Percentiles rank a stretch among this genome's conserved stretches.
phyloP scores from a whole-genome alignment of 2,888 invertebrate genomes.

The Balanococcus diminutus region DNA sequence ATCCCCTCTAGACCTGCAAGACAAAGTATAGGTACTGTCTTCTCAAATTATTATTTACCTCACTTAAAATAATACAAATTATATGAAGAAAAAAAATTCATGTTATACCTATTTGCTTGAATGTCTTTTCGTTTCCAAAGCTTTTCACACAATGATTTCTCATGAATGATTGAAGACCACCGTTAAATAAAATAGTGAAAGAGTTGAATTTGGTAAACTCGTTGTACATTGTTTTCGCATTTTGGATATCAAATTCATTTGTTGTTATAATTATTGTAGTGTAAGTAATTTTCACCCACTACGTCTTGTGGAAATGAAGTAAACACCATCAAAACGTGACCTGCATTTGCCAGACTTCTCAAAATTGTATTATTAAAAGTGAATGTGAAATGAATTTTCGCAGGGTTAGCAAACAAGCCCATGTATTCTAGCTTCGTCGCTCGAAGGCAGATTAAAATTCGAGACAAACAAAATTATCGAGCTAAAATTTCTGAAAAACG shows the following conservation, averaged over 20 bases:
- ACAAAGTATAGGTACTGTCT: too few relatives aligned
- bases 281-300: neutral
- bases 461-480: neutral
- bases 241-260: neutral
- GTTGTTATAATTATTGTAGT: neutral
- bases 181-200: neutral
- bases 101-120: neutral
- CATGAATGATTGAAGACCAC: neutral
- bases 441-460: neutral
- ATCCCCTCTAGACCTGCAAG: too few relatives aligned
- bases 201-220: neutral
- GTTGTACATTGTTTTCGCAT: neutral
- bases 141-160: neutral
- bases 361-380: neutral
- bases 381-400: constrained; percentile 13
- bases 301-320: neutral
- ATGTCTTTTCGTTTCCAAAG: constrained; percentile 6
- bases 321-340: neutral
- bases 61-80: too few relatives aligned
- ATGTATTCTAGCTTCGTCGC: neutral
- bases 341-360: neutral
- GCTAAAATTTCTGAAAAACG: neutral
- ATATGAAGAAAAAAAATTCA: too few relatives aligned
- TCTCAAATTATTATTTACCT: too few relatives aligned
- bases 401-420: neutral